Percentiles rank a stretch among this genome's conserved stretches.
Conservation (phyloP, 2,113 vertebrate species). For the Coptodon rendalli region DNA sequence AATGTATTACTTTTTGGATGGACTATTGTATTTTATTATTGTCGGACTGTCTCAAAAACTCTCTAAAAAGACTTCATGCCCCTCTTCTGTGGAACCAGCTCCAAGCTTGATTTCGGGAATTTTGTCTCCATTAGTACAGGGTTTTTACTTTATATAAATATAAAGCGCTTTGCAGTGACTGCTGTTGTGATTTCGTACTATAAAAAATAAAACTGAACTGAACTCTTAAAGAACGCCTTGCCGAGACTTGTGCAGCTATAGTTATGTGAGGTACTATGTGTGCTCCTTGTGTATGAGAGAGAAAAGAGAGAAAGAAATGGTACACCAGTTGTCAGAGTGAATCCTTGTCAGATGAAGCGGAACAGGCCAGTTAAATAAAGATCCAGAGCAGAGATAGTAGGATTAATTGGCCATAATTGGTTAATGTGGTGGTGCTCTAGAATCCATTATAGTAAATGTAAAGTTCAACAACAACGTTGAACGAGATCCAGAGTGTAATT, state of each 20-base stretch:
- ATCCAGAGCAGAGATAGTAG: slow-evolving; percentile 32
- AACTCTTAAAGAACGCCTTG: not conserved
- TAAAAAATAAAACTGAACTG: not conserved
- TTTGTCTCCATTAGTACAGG: not conserved
- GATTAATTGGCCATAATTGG: slow-evolving; percentile 57
- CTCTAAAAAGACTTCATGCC: not conserved
- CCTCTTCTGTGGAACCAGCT: not conserved
- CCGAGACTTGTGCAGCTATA: not conserved
- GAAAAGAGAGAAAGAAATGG: slow-evolving; percentile 7
- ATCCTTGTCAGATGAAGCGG: slow-evolving; percentile 41
- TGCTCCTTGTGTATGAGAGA: not conserved
- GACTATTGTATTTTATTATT: not conserved
- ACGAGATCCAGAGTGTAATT: not conserved
- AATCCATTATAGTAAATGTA: not conserved
- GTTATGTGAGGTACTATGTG: not conserved
- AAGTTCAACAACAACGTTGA: not conserved
- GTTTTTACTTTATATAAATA: not conserved
- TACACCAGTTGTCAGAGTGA: slow-evolving; percentile 32
- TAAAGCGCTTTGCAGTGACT: not conserved
- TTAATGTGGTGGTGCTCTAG: slow-evolving; percentile 44
- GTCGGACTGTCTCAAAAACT: not conserved
- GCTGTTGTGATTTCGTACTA: not conserved
- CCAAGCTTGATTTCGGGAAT: not conserved
- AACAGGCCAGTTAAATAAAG: slow-evolving; percentile 40
- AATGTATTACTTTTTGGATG: not conserved